Percentiles rank a stretch among this genome's conserved stretches.
These are phyloP conservation scores for Actinernus sp. DNA, from an alignment of 92 coral and sea anemone species.

Conservation along the genomic window DNA sequence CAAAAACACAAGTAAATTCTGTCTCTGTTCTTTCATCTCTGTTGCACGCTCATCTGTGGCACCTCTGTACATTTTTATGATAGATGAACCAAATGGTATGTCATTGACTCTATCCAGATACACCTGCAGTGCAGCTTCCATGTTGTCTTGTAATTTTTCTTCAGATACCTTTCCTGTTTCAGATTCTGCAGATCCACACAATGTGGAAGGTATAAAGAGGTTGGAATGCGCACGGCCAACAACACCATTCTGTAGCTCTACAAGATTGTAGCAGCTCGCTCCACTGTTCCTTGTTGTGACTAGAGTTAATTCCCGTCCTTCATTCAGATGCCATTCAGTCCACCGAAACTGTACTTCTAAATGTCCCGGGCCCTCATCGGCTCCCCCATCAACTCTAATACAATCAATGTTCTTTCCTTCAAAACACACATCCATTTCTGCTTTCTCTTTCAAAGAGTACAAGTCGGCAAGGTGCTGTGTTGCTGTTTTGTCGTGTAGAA, in stretches of 20 bases:
- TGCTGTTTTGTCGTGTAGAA: conserved; percentile 34
- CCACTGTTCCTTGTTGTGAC: conserved; percentile 68
- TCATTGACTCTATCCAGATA: conserved; percentile 56
- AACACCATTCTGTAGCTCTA: conserved; percentile 60
- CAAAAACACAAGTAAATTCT: conserved; percentile 32
- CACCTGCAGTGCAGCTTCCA: conserved; percentile 52
- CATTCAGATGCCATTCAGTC: conserved; percentile 55
- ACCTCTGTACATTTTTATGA: conserved; percentile 48
- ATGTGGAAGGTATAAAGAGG: conserved; percentile 65
- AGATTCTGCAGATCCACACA: no score
- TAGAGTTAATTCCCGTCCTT: conserved; percentile 10
- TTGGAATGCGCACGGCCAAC: conserved; percentile 42
- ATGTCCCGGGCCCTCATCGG: conserved; percentile 62
- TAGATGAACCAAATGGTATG: conserved; percentile 57
- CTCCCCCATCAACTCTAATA: conserved; percentile 61
- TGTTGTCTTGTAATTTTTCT: conserved; percentile 46
- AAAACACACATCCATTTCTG: conserved; percentile 14
- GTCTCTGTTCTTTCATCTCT: conserved; percentile 21
- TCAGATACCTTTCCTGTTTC: no score
- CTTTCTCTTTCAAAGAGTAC: conserved; percentile 32
- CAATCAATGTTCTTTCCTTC: conserved; percentile 40
- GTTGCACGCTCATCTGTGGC: conserved; percentile 51
- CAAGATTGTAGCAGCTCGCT: conserved; percentile 47
- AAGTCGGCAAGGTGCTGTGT: conserved; percentile 62
- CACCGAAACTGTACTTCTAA: conserved; percentile 64